Evolutionary conservation across 2,113 vertebrate genomes (phyloP).

Genomic region (Macquaria ambigua): DNA sequence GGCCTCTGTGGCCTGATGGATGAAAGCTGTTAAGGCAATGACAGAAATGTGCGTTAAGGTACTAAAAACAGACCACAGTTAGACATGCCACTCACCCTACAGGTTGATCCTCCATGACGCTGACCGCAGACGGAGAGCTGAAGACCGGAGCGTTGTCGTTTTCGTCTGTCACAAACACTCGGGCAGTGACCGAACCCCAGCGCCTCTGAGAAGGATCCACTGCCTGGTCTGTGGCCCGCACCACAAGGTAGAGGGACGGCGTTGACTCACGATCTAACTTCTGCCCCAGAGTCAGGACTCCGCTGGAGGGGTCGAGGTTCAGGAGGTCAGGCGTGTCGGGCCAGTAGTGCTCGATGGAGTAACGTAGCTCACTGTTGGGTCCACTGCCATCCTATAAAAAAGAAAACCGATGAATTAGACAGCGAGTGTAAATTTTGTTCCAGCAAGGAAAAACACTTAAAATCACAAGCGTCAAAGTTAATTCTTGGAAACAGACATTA

Average conservation of each 20-base stretch:
- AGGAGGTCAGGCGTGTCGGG: conserved; percentile 81
- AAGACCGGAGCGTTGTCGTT: conserved; percentile 93
- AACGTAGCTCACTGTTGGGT: conserved; percentile 94
- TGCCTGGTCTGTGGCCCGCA: conserved; percentile 91
- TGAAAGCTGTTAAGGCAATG: neutral
- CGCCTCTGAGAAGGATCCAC: conserved; percentile 87
- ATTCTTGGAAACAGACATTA: neutral
- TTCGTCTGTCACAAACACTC: conserved; percentile 92
- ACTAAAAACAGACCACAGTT: neutral
- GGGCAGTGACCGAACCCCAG: conserved; percentile 89
- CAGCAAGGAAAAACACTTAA: neutral
- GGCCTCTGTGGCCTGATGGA: neutral
- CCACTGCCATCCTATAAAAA: conserved; percentile 87
- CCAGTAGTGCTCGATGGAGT: conserved; percentile 89
- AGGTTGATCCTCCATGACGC: conserved; percentile 93
- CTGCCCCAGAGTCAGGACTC: conserved; percentile 88
- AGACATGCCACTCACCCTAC: conserved; percentile 79
- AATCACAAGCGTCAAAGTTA: neutral
- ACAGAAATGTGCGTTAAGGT: neutral
- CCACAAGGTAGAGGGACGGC: conserved; percentile 89
- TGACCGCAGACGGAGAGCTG: conserved; percentile 87
- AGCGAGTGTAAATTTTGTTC: neutral
- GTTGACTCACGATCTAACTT: conserved; percentile 89
- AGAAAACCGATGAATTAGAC: neutral
- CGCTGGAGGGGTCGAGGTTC: conserved; percentile 87